phyloP scores from a whole-genome alignment of 2,113 vertebrate species.

The Brachionichthys hirsutus region DNA sequence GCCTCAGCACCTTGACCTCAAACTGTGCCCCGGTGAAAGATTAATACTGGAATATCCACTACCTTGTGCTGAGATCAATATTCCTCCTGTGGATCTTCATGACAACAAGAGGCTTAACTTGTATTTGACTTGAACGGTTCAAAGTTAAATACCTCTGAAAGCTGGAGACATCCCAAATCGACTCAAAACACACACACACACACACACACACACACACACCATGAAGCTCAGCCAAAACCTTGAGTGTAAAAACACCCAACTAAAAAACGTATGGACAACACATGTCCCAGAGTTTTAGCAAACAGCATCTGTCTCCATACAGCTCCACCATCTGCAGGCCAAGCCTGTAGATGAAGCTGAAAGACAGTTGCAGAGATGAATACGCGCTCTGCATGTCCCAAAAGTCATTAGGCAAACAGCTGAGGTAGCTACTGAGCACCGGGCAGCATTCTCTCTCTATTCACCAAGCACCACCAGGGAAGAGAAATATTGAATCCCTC shows the following conservation, averaged over 20 bases:
- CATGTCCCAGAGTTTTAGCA: conserved; percentile 30
- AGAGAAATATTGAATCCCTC: conserved; percentile 48
- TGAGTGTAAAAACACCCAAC: conserved; percentile 33
- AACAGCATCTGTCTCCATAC: conserved; percentile 26
- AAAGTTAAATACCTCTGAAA: conserved; percentile 26
- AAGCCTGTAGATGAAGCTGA: conserved; percentile 52
- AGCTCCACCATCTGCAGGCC: conserved; percentile 38
- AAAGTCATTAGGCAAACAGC: conserved; percentile 73
- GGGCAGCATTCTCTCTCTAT: conserved; percentile 28
- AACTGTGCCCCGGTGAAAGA: conserved; percentile 4
- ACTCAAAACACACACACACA: conserved; percentile 8
- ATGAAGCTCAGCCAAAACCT: conserved; percentile 20
- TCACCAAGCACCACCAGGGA: conserved; percentile 37
- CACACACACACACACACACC: not conserved
- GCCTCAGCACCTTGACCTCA: conserved; percentile 37
- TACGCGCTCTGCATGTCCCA: conserved; percentile 58
- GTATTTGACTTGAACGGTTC: conserved; percentile 44
- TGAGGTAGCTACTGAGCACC: conserved; percentile 59
- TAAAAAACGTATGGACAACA: conserved; percentile 14
- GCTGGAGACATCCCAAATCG: conserved; percentile 38
- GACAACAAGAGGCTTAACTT: conserved; percentile 56
- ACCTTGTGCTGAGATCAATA: conserved; percentile 45
- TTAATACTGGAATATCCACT: conserved; percentile 39
- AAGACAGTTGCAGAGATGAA: conserved; percentile 64
- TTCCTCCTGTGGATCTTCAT: conserved; percentile 40